phyloP scores from a whole-genome alignment of 2,797 vertebrate genomes.

The Cirrhinus molitorella region DNA sequence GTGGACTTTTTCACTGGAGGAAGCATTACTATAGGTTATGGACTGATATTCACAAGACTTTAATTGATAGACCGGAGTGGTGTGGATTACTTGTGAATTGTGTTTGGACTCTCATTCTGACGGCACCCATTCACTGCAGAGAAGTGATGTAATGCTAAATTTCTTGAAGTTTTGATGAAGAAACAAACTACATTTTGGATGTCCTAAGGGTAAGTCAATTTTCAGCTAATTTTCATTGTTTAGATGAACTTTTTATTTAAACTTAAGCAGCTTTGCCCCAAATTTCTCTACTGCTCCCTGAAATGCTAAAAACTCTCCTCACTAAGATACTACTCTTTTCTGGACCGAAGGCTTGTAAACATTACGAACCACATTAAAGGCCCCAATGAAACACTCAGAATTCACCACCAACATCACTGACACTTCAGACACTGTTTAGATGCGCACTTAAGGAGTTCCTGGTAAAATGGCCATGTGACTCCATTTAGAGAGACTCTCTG shows the following conservation, averaged over 20 bases:
- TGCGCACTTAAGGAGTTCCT: conserved; percentile 22
- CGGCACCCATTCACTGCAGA: not conserved
- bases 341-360: conserved; percentile 33
- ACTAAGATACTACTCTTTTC: not conserved
- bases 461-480: conserved; percentile 9
- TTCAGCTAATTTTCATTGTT: not conserved
- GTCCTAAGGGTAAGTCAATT: not conserved
- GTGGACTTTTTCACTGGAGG: too few relatives aligned
- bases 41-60: not conserved
- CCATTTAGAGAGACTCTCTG: conserved; percentile 18
- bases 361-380: conserved; percentile 31
- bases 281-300: conserved; percentile 4
- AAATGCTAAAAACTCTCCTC: not conserved
- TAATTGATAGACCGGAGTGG: not conserved
- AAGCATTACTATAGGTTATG: too few relatives aligned
- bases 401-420: conserved; percentile 11
- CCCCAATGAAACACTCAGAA: conserved; percentile 10
- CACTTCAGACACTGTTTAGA: conserved; percentile 45
- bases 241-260: not conserved
- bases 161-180: not conserved
- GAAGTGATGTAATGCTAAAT: not conserved
- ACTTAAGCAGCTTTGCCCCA: not conserved
- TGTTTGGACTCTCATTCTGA: not conserved
- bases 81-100: not conserved
- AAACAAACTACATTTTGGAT: not conserved